Evolutionary conservation across 2,888 invertebrate genomes (phyloP), one percentile per base, ranked within the genome.

Genomic region (Frankliniella intonsa): DNA sequence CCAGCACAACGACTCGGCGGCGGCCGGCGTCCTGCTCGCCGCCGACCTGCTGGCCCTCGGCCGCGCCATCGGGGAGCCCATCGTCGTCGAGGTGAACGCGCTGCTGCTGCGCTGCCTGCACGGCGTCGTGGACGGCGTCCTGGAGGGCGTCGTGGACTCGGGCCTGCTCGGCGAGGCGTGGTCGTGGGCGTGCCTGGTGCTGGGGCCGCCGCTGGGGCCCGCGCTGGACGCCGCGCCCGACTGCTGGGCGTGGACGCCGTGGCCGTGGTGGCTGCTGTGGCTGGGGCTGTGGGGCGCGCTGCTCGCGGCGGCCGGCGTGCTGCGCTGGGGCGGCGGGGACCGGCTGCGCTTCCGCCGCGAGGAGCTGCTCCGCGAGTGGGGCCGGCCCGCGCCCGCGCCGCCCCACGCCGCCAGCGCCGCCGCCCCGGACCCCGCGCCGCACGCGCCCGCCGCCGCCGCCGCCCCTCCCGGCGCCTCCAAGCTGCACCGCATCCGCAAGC

Each of bases 11-110:
- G 69, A 76, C 22, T 25, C 69, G 25, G 12, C 69, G 69, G 25
- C 25, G 25, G 25, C 25, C 22, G 69, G 22, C 22, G 69, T 22
- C 22, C 5, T 76, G 69, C 11, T 76, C 38, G 38, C 38, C 38
- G 38, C 69, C 69, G 69, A 76, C 22, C 12, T 76, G 69, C 69
- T 76, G 69, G 69, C 69, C 69, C 69, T 76, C 22, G 69, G 69
- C 38, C 69, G 69, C 69, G 69, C 69, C 38, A 38, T 38, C 38
- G 38, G 38, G 38, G 38, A 38, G 38, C 38, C 69, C 69, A 25
- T 76, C 22, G 69, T 76, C 22, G 69, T 25, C 22, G 69, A 76
- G 69, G 22, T 76, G 22, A 76, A 76, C 69, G 69, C 69, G 11
- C 22, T 76, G 22, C 22, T 76, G 69, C 12, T 22, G 69, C 69